phyloP scores from a whole-genome alignment of 2,888 invertebrate species.

The Pammene fasciana region DNA sequence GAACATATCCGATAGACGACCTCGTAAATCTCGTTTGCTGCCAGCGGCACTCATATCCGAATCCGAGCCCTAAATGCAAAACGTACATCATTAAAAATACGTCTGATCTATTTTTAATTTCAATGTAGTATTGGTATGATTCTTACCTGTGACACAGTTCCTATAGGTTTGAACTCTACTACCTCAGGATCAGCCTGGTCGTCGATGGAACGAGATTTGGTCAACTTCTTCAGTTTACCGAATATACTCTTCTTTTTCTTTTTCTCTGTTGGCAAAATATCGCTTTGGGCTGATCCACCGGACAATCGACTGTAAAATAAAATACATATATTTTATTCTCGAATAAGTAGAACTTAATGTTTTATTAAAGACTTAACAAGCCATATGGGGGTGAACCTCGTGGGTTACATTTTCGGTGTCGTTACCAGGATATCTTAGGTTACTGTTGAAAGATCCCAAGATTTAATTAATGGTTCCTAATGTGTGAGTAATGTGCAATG shows the following conservation, averaged over 20 bases:
- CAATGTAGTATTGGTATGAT: conserved; percentile 24
- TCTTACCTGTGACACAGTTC: conserved; percentile 81
- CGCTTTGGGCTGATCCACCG: conserved; percentile 93
- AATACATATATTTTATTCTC: conserved; percentile 2
- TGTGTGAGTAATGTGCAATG: too few species aligned
- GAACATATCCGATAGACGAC: conserved; percentile 92
- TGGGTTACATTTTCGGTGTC: background rate
- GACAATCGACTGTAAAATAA: conserved; percentile 86
- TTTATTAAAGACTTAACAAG: too few species aligned
- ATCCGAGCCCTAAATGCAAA: conserved; percentile 84
- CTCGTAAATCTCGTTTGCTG: conserved; percentile 90
- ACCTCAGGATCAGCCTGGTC: conserved; percentile 82
- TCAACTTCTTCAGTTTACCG: conserved; percentile 92
- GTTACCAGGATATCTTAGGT: conserved; percentile 1
- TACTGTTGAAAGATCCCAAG: too few species aligned
- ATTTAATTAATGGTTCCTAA: background rate
- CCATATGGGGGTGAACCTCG: background rate
- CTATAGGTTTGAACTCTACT: conserved; percentile 77
- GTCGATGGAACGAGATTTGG: conserved; percentile 92
- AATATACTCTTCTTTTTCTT: conserved; percentile 92
- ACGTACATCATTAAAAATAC: background rate
- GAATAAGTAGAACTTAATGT: background rate
- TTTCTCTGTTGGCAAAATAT: conserved; percentile 88
- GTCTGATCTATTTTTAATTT: background rate
- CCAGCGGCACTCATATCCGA: conserved; percentile 88